Base-by-base conservation (phyloP, 1,140 invertebrate genomes). In the Brachionus angularis region DNA sequence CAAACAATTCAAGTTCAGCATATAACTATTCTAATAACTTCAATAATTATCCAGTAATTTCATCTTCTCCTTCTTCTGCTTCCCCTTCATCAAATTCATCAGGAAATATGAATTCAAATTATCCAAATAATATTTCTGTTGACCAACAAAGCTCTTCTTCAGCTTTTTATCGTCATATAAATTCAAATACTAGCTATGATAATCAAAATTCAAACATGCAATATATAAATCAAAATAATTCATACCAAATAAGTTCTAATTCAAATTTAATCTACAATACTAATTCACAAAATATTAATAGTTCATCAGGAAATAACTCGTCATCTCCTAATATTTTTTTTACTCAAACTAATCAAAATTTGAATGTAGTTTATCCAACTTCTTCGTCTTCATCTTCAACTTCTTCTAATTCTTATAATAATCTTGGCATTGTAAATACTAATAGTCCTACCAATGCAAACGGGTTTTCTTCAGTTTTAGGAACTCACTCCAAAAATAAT, bases 1-100 rank as follows among this genome's bases (percentile, higher is more conserved):
- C 39, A 23, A n/a, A 33, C 5, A 46, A 64, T 16, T 18, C 1
- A 5, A 21, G 10, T 12, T 42, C 39, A 42, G 39, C 10, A 42
- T 10, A 42, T 42, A 16, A 16, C 39, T 16, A 16, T 10, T 42
- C 16, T n/a, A n/a, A n/a, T n/a, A n/a, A 33, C 21, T 31, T 33
- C 3, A 21, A 55, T 18, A 31, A 55, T 34, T 55, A 33, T 55
- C 33, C 27, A 21, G 4, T 55, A n/a, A 14, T n/a, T 18, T 55
- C 52, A 18, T 36, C 52, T 10, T 55, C 52, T 34, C 52, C 52
- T 33, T 55, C 52, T 16, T 55, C 52, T 21, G 52, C 52, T 33
- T 55, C 52, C 34, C 16, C 52, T 18, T 55, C 52, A 0, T 55
- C 52, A 3, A 55, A 33, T 55, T 55, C 52, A n/a, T 18, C 52